phyloP scores from a whole-genome alignment of 2,113 vertebrate species.

The Turdus rufiventris region DNA sequence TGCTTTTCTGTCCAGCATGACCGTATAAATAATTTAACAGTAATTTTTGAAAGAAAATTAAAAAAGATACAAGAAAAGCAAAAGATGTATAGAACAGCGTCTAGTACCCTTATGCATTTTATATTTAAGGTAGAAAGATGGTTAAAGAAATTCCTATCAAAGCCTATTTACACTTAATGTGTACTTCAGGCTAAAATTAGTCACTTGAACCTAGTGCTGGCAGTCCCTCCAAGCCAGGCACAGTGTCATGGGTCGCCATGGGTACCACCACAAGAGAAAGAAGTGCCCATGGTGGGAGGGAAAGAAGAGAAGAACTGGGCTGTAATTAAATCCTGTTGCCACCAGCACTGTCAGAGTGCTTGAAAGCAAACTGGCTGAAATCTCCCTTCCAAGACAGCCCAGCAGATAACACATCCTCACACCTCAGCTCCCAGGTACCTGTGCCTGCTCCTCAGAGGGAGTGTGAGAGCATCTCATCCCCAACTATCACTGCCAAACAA shows the following conservation, averaged over 20 bases:
- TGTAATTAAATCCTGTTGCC: not conserved
- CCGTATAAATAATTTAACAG: not conserved
- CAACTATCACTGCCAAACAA: not conserved
- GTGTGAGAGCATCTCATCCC: not conserved
- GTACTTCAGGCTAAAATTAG: not conserved
- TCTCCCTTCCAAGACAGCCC: not conserved
- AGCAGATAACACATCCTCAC: not conserved
- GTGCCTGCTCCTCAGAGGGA: fast-evolving
- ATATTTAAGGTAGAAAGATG: not conserved
- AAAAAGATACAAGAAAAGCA: no score
- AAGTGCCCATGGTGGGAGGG: not conserved
- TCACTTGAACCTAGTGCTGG: not conserved
- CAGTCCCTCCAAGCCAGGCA: not conserved
- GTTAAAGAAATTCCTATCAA: not conserved
- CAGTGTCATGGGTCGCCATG: not conserved
- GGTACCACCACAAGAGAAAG: not conserved
- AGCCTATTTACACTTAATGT: not conserved
- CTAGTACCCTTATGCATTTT: not conserved
- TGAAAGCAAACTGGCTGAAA: not conserved
- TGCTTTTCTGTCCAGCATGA: not conserved
- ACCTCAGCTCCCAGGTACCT: not conserved
- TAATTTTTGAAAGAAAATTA: not conserved
- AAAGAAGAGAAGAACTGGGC: not conserved
- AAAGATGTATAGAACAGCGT: not conserved
- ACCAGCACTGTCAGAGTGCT: not conserved